Evolutionary conservation across 1,140 invertebrate genomes (phyloP).

Genomic region (Drosophila gunungcola): DNA sequence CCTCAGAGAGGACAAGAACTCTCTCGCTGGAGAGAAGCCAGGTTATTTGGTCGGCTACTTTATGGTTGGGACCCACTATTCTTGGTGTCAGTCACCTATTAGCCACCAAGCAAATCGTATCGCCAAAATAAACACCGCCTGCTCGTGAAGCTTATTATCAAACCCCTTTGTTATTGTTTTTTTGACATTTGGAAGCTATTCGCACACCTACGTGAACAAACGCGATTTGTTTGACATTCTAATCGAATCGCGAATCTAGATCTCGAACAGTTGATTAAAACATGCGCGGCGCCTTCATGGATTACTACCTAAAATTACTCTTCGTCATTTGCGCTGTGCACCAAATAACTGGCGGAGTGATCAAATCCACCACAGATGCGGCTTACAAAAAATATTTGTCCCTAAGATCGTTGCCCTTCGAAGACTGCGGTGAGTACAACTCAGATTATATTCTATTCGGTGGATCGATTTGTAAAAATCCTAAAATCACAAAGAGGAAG

Average conservation of each 20-base stretch:
- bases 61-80: conserved; percentile 14
- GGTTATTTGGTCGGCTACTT: conserved; percentile 21
- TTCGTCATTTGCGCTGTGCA: conserved; percentile 42
- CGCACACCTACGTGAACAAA: conserved; percentile 40
- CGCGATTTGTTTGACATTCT: conserved; percentile 56
- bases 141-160: conserved; percentile 47
- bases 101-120: conserved; percentile 54
- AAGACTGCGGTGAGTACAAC: conserved; percentile 70
- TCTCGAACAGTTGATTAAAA: conserved; percentile 48
- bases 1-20: conserved; percentile 13
- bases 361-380: conserved; percentile 40
- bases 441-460: background rate
- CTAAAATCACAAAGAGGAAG: too few species aligned
- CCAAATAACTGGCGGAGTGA: conserved; percentile 26
- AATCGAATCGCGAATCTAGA: conserved; percentile 49
- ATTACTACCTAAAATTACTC: conserved; percentile 67
- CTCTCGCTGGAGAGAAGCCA: conserved; percentile 25
- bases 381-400: conserved; percentile 62
- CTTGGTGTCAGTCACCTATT: conserved; percentile 53
- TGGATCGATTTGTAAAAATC: background rate
- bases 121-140: conserved; percentile 18
- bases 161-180: conserved; percentile 55
- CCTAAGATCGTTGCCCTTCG: conserved; percentile 61
- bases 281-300: conserved; percentile 62
- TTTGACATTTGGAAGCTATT: conserved; percentile 30